Conservation (phyloP, 2,797 vertebrate species). For the Acanthurus lineatus region DNA sequence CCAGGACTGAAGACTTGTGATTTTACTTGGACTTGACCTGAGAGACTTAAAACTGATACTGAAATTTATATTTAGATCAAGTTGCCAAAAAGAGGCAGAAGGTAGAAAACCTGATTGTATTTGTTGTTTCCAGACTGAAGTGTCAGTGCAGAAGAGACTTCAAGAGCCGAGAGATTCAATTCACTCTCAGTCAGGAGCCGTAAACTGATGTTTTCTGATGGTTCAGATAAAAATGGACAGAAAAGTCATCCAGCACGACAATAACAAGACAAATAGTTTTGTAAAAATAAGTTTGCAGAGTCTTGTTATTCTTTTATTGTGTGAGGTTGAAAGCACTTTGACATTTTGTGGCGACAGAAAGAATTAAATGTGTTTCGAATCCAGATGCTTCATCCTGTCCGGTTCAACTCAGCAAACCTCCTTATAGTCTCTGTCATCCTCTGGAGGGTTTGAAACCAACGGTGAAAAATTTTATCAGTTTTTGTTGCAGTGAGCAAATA, state of each 20-base stretch:
- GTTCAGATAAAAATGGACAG: not conserved
- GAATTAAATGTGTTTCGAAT: not conserved
- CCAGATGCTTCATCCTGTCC: not conserved
- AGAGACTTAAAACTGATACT: too few relatives aligned
- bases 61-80: too few relatives aligned
- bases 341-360: not conserved
- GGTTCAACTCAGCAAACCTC: not conserved
- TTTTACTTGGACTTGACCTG: too few relatives aligned
- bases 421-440: not conserved
- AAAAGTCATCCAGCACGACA: not conserved
- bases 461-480: not conserved
- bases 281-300: not conserved
- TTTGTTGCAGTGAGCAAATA: not conserved
- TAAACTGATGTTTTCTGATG: not conserved
- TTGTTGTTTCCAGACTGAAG: too few relatives aligned
- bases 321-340: not conserved
- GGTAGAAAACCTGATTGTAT: too few relatives aligned
- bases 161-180: too few relatives aligned
- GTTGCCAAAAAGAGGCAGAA: too few relatives aligned
- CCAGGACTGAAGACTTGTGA: too few relatives aligned
- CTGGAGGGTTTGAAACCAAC: not conserved
- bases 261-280: not conserved
- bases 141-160: too few relatives aligned
- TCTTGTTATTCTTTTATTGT: not conserved
- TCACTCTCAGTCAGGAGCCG: too few relatives aligned